phyloP scores from a whole-genome alignment of 2,888 invertebrate genomes.

The Kuschelorhynchus macadamiae region DNA sequence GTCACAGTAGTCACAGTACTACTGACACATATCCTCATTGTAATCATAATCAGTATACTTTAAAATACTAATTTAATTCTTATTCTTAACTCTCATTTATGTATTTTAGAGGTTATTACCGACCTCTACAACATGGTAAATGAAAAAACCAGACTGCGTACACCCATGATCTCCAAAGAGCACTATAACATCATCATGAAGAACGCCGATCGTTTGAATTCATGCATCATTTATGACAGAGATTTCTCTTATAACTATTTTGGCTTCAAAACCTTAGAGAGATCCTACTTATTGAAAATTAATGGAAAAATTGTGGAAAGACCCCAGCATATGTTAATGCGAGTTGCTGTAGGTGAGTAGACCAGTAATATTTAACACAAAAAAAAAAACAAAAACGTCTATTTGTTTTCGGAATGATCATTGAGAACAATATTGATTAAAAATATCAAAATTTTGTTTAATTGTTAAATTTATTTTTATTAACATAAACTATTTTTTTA shows the following conservation, averaged over 20 bases:
- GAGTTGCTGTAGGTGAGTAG: slow-evolving; percentile 88
- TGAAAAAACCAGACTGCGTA: slow-evolving; percentile 77
- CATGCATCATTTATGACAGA: slow-evolving; percentile 95
- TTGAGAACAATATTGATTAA: no score
- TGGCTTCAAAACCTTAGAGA: slow-evolving; percentile 98
- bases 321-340: slow-evolving; percentile 99
- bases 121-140: slow-evolving; percentile 86
- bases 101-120: slow-evolving; percentile 86
- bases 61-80: no score
- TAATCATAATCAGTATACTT: no score
- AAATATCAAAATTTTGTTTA: no score
- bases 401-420: no score
- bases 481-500: no score
- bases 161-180: slow-evolving; percentile 90
- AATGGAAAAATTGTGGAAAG: slow-evolving; percentile 94
- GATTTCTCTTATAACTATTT: slow-evolving; percentile 98
- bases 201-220: slow-evolving; percentile 92
- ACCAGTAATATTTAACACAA: no score
- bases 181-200: slow-evolving; percentile 86
- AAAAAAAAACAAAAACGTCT: no score
- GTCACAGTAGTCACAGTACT: no score
- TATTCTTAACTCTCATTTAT: slow-evolving; percentile 93
- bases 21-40: no score
- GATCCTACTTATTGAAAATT: slow-evolving; percentile 94
- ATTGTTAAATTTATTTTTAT: no score